Conservation (phyloP, 1,140 invertebrate genomes). For the Hyphantria cunea region DNA sequence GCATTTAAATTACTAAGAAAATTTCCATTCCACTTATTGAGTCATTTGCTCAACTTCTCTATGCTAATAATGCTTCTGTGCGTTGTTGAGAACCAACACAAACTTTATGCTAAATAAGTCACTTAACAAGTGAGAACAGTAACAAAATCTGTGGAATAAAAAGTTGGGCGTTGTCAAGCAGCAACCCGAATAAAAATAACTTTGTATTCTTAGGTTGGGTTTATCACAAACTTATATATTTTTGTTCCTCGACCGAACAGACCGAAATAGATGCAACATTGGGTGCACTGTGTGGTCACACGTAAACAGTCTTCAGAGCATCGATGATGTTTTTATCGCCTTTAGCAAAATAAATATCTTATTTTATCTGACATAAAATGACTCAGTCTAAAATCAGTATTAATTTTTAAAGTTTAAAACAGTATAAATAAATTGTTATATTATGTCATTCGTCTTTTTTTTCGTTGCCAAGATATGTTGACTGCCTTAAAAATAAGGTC, state of each 20-base stretch:
- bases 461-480: too few relatives aligned
- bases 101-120: constrained; percentile 70
- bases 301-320: too few relatives aligned
- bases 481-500: too few relatives aligned
- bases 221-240: constrained; percentile 6
- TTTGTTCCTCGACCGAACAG: neutral
- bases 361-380: too few relatives aligned
- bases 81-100: constrained; percentile 55
- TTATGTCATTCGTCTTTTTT: too few relatives aligned
- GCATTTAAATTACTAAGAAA: constrained; percentile 70
- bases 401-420: too few relatives aligned
- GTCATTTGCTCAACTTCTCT: constrained; percentile 57
- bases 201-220: neutral
- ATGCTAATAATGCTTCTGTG: constrained; percentile 64
- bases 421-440: too few relatives aligned
- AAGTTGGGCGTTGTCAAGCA: constrained; percentile 8
- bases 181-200: constrained; percentile 17
- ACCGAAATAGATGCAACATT: constrained; percentile 2
- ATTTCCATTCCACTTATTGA: constrained; percentile 63
- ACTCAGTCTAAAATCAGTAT: too few relatives aligned
- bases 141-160: constrained; percentile 20
- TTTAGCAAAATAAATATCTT: too few relatives aligned
- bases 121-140: constrained; percentile 51
- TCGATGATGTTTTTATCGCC: too few relatives aligned
- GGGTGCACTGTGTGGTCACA: too few relatives aligned